Evolutionary conservation across 2,888 invertebrate genomes (phyloP).

Genomic region (Chelonus formosanus): DNA sequence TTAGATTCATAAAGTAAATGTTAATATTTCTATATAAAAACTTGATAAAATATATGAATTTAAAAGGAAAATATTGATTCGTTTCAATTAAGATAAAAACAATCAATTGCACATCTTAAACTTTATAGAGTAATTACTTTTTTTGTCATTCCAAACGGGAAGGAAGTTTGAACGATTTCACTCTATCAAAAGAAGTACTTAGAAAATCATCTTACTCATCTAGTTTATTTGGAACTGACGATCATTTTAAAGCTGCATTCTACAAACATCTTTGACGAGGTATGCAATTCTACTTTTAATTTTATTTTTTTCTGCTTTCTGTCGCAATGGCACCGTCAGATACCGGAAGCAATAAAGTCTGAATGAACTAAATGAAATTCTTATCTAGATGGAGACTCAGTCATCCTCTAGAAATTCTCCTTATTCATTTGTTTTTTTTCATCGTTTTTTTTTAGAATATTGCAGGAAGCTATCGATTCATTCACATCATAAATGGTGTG

Average conservation of each 20-base stretch:
- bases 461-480: conserved; percentile 29
- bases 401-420: conserved; percentile 33
- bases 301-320: conserved; percentile 14
- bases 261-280: conserved; percentile 5
- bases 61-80: too few relatives aligned
- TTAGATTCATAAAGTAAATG: too few relatives aligned
- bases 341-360: conserved; percentile 45
- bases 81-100: too few relatives aligned
- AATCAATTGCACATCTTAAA: too few relatives aligned
- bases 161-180: neutral
- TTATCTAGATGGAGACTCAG: conserved; percentile 41
- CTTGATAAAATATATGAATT: too few relatives aligned
- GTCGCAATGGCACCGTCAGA: conserved; percentile 38
- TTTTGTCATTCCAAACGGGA: too few relatives aligned
- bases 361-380: conserved; percentile 45
- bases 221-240: neutral
- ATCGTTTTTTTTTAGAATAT: conserved; percentile 20
- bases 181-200: neutral
- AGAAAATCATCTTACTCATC: neutral
- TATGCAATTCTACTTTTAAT: conserved; percentile 28
- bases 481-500: neutral
- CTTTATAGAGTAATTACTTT: too few relatives aligned
- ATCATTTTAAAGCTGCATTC: conserved; percentile 5
- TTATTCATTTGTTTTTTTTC: conserved; percentile 14
- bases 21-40: too few relatives aligned